These are phyloP conservation scores for Enteromius thamalakanensis DNA, from an alignment of 2,797 vertebrate genomes.

Conservation along the genomic window DNA sequence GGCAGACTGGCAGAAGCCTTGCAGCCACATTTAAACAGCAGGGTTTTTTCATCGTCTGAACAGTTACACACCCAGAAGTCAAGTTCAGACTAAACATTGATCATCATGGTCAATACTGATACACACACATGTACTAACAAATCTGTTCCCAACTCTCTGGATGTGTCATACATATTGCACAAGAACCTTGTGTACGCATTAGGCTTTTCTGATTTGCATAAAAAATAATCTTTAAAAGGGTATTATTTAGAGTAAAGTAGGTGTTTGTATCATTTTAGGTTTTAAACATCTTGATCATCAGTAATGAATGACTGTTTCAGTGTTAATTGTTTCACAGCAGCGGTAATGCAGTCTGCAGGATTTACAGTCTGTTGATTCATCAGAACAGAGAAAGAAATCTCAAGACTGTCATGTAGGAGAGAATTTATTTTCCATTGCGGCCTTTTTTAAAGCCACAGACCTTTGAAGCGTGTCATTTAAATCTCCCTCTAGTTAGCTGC, in stretches of 20 bases:
- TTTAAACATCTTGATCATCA: background rate
- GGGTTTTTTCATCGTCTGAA: slow-evolving; percentile 42
- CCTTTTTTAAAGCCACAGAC: slow-evolving; percentile 18
- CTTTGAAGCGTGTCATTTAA: slow-evolving; percentile 12
- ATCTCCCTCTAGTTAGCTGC: background rate
- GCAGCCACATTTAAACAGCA: slow-evolving; percentile 54
- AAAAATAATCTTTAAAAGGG: background rate
- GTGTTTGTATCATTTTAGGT: background rate
- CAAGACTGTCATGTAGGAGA: slow-evolving; percentile 16
- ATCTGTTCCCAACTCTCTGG: slow-evolving; percentile 7
- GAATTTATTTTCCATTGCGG: background rate
- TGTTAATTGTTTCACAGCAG: background rate
- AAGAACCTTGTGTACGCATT: background rate
- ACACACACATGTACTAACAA: background rate
- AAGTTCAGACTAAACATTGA: slow-evolving; percentile 51
- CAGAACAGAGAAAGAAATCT: slow-evolving; percentile 4
- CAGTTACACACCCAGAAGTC: slow-evolving; percentile 59
- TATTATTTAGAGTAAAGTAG: background rate
- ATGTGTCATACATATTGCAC: slow-evolving; percentile 1
- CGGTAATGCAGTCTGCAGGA: background rate
- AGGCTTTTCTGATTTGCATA: background rate
- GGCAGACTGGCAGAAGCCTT: background rate
- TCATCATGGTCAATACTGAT: slow-evolving; percentile 31
- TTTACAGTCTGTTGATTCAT: background rate
- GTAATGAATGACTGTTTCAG: background rate